These are phyloP conservation scores for Hirudinaria manillensis DNA, from an alignment of 2,888 invertebrate genomes.

Conservation along the genomic window DNA sequence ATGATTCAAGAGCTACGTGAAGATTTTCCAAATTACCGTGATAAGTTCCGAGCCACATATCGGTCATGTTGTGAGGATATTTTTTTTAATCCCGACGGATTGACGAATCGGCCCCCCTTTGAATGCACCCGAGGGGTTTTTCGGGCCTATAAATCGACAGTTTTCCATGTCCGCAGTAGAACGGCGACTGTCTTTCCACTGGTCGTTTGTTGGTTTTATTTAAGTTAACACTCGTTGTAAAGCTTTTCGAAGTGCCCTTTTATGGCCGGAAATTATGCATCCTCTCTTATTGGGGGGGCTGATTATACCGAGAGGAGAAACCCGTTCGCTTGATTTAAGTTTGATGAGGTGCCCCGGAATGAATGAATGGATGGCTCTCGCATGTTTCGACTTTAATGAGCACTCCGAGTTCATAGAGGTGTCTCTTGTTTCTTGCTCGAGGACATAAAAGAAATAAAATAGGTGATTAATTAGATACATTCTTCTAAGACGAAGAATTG, in stretches of 20 bases:
- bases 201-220: slow-evolving; percentile 11
- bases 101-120: not conserved
- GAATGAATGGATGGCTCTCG: too few species aligned
- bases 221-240: not conserved
- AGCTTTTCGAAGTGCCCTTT: not conserved
- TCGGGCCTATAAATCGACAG: too few species aligned
- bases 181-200: not conserved
- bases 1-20: not conserved
- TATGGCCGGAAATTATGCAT: slow-evolving; percentile 3
- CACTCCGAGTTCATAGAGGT: too few species aligned
- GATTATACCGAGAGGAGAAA: not conserved
- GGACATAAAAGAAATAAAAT: too few species aligned
- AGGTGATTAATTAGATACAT: too few species aligned
- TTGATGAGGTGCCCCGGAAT: not conserved
- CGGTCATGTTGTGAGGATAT: not conserved
- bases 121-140: too few species aligned
- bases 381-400: too few species aligned
- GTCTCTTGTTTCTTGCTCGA: too few species aligned
- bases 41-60: not conserved
- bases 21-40: not conserved
- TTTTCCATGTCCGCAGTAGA: too few species aligned
- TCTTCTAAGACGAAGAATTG: too few species aligned
- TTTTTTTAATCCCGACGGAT: not conserved
- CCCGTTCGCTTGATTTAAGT: slow-evolving; percentile 2
- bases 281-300: not conserved